A percentile compares a stretch with the other conserved stretches of the same genome.
These are phyloP conservation scores for Drosophila carrolli DNA, from an alignment of 1,140 invertebrate species.

Conservation along the genomic window DNA sequence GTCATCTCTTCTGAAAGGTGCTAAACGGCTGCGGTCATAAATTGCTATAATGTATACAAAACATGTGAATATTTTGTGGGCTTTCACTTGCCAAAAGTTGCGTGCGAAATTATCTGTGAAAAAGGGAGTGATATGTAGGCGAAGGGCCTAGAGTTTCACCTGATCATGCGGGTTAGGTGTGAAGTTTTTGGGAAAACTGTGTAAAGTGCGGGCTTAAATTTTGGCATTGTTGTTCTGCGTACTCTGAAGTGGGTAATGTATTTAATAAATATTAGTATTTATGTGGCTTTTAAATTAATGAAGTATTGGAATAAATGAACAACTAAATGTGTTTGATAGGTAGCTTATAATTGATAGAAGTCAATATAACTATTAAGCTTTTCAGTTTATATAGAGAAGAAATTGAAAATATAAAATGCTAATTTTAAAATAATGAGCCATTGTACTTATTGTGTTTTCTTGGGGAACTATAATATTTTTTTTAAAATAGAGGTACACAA, in stretches of 20 bases:
- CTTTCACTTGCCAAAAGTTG: constrained; percentile 65
- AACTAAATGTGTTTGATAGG: too few species aligned
- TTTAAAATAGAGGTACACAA: too few species aligned
- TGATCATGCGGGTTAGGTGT: constrained; percentile 46
- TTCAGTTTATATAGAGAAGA: too few species aligned
- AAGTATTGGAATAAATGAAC: too few species aligned
- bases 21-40: constrained; percentile 68
- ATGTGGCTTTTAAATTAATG: too few species aligned
- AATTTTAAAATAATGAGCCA: too few species aligned
- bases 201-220: constrained; percentile 18
- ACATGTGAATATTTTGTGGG: constrained; percentile 60
- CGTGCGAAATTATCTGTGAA: constrained; percentile 55
- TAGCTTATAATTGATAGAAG: too few species aligned
- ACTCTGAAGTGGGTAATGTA: background rate
- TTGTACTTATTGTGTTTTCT: too few species aligned
- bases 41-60: constrained; percentile 50
- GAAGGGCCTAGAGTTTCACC: constrained; percentile 21
- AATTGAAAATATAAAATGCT: too few species aligned
- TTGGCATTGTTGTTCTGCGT: background rate
- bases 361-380: too few species aligned
- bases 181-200: constrained; percentile 20
- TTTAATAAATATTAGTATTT: background rate
- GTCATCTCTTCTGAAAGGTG: constrained; percentile 51
- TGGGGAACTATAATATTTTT: too few species aligned
- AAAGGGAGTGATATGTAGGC: constrained; percentile 22